Conservation (phyloP, 2,888 invertebrate species). For the Orthosia gothica region DNA sequence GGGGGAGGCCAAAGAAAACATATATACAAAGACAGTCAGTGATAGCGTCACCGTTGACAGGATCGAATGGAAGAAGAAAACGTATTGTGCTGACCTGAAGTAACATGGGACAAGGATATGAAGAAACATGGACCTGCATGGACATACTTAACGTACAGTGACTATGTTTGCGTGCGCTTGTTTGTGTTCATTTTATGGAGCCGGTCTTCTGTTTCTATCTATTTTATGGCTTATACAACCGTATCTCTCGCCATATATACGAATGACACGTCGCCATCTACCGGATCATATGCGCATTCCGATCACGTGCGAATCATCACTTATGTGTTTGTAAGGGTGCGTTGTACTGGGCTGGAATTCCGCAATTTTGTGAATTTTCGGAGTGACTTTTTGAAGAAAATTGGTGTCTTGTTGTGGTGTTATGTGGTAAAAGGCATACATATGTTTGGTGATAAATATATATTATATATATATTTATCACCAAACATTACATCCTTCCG, state of each 20-base stretch:
- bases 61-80: no score
- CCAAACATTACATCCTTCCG: not conserved
- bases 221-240: slow-evolving; percentile 10
- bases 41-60: no score
- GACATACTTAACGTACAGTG: not conserved
- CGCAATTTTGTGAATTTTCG: slow-evolving; percentile 42
- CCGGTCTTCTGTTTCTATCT: not conserved
- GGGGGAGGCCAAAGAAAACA: no score
- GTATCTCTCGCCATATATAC: slow-evolving; percentile 33
- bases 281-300: slow-evolving; percentile 46
- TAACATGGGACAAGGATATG: not conserved
- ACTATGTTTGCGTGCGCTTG: no score
- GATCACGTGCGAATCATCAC: slow-evolving; percentile 72
- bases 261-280: slow-evolving; percentile 60
- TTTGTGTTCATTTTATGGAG: not conserved
- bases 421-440: not conserved
- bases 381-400: slow-evolving; percentile 31
- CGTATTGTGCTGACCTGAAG: no score
- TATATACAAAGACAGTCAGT: no score
- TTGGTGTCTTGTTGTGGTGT: slow-evolving; percentile 21
- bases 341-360: slow-evolving; percentile 50
- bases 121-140: no score
- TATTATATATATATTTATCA: no score
- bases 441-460: no score
- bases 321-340: slow-evolving; percentile 65